Conservation (phyloP, 2,888 invertebrate species). For the Amphimallon solstitiale region DNA sequence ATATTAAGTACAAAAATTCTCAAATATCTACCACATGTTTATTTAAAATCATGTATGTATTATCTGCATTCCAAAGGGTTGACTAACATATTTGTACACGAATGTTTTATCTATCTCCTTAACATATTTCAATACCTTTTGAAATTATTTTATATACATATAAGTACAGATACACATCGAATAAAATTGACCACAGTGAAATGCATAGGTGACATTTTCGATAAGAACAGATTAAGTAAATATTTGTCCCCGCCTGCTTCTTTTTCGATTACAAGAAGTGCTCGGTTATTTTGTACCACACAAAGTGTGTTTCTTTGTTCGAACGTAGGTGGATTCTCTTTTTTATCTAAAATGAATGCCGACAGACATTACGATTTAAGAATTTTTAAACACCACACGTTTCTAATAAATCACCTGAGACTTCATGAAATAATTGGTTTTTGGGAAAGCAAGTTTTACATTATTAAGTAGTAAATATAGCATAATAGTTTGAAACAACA, state of each 20-base stretch:
- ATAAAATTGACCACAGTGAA: slow-evolving; percentile 4
- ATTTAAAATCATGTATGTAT: neutral
- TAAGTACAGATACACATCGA: slow-evolving; percentile 2
- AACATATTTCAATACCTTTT: slow-evolving; percentile 12
- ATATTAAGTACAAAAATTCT: no score
- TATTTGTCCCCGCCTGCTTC: slow-evolving; percentile 29
- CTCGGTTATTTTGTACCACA: slow-evolving; percentile 25
- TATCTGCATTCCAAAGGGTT: slow-evolving; percentile 23
- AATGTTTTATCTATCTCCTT: slow-evolving; percentile 8
- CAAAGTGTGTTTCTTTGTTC: slow-evolving; percentile 36
- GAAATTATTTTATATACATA: neutral
- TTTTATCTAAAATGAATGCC: slow-evolving; percentile 26
- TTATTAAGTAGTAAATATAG: no score
- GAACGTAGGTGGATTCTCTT: slow-evolving; percentile 21
- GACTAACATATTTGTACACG: slow-evolving; percentile 17
- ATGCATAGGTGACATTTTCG: slow-evolving; percentile 27
- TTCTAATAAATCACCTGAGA: no score
- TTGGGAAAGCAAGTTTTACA: no score
- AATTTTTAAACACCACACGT: slow-evolving; percentile 12
- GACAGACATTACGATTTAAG: slow-evolving; percentile 16
- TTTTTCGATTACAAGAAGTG: slow-evolving; percentile 24
- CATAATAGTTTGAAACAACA: no score
- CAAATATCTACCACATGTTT: neutral
- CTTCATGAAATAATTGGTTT: no score
- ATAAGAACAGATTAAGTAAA: slow-evolving; percentile 31